Evolutionary conservation across 2,888 invertebrate genomes (phyloP), one percentile per base, ranked within the genome.

Genomic region (Cantharis rustica): DNA sequence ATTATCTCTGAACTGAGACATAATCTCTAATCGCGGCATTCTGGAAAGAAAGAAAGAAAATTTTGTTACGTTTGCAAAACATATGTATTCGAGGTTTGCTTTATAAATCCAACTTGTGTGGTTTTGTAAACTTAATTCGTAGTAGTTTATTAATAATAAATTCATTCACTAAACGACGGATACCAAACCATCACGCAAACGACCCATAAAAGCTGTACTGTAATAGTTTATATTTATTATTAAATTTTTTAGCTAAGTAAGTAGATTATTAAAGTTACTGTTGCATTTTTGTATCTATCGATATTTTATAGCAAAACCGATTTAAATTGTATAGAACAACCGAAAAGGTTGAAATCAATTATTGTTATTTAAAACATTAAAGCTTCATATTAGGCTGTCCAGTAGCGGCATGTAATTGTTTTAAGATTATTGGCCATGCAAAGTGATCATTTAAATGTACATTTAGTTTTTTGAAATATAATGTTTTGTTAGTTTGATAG

Each of bases 21-120:
- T 80, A 68, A 86, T 80, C n/a, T 86, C 85, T 66, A 88, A 79
- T 47, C 87, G 86, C 71, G 88, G 88, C 88, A 88, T 88, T 75
- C 87, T 87, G 84, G 17, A 85, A 85, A 63, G 73, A 31, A 72
- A 63, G 73, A 31, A 72, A 31, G 17, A 23, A 4, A 69, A 10
- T 31, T 47, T 69, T 69, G 11, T 27, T 69, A 69, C 31, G 13
- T 31, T 15, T 16, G 31, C 16, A 16, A 47, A 31, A 27, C 4
- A 31, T 13, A 20, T 20, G 4, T 20, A 31, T 13, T 13, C 3
- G 31, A 10, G 10, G 26, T 26, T 31, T 31, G 13, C 13, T 31
- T 26, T 26, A 13, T 31, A 31, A 31, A 31, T 31, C 13, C 13
- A 13, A 31, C 5, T 31, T 31, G n/a, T 13, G 31, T 31, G 5